These are phyloP conservation scores for Dendrocincla fuliginosa DNA, from an alignment of 2,797 vertebrate species.

Conservation along the genomic window DNA sequence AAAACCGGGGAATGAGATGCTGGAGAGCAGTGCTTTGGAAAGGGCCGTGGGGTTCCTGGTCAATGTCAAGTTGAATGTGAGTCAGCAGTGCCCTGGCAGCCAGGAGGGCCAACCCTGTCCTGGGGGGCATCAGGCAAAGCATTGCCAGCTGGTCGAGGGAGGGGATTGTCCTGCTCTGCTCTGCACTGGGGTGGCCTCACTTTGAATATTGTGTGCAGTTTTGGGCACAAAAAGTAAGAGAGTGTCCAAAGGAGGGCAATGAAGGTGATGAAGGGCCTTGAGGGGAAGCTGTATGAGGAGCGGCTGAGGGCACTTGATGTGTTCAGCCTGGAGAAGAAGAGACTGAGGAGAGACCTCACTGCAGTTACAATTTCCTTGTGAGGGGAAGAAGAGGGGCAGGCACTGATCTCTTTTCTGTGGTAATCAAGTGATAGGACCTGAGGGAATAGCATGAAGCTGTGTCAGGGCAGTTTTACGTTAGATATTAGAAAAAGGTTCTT, in stretches of 20 bases:
- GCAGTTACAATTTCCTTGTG: neutral
- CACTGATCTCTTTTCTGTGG: neutral
- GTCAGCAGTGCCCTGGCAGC: neutral
- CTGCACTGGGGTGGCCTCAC: rapidly evolving
- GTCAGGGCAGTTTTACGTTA: neutral
- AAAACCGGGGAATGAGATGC: neutral
- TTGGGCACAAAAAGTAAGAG: rapidly evolving
- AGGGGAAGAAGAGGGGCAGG: neutral
- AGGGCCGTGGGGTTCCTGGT: neutral
- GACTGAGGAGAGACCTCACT: rapidly evolving
- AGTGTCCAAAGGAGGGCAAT: neutral
- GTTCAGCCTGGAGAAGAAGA: neutral
- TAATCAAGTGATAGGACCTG: neutral
- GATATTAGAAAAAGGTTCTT: neutral
- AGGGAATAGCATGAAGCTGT: neutral
- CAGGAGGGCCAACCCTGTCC: rapidly evolving
- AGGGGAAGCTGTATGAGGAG: rapidly evolving
- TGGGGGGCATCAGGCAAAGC: neutral
- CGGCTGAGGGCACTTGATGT: neutral
- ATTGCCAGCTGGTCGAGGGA: rapidly evolving
- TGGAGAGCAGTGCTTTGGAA: neutral
- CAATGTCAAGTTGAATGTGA: rapidly evolving
- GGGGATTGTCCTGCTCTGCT: neutral
- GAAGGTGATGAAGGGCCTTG: neutral
- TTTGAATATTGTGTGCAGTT: neutral